Conservation (phyloP, 2,797 vertebrate genomes). For the Philypnodon macrostomus region DNA sequence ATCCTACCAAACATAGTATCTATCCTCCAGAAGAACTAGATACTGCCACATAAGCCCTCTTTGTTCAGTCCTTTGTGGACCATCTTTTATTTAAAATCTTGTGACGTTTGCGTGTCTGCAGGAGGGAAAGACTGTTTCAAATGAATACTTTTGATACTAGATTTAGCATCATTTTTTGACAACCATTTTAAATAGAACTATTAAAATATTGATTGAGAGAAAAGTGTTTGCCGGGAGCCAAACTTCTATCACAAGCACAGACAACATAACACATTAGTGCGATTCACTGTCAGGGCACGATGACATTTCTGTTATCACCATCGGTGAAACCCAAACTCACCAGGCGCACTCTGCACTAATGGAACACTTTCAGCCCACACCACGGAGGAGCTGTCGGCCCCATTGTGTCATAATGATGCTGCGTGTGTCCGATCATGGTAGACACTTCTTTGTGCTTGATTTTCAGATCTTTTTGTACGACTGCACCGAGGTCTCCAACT, state of each 20-base stretch:
- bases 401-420: constrained; percentile 35
- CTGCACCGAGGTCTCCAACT: constrained; percentile 95
- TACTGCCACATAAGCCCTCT: too few relatives aligned
- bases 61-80: too few relatives aligned
- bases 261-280: constrained; percentile 20
- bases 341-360: constrained; percentile 51
- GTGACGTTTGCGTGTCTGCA: too few relatives aligned
- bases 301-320: constrained; percentile 56
- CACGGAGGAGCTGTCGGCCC: constrained; percentile 34
- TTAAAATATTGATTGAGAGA: not conserved
- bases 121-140: too few relatives aligned
- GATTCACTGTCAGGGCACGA: constrained; percentile 43
- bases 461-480: constrained; percentile 95
- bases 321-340: constrained; percentile 35
- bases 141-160: too few relatives aligned
- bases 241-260: constrained; percentile 14
- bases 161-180: too few relatives aligned
- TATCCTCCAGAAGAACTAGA: too few relatives aligned
- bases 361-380: constrained; percentile 52
- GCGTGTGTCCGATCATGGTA: constrained; percentile 9
- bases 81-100: not conserved
- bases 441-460: not conserved
- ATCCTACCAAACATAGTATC: too few relatives aligned
- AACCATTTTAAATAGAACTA: too few relatives aligned
- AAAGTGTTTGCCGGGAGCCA: not conserved